These are phyloP conservation scores for Caenorhabditis elegans DNA, from an alignment of 1,140 invertebrate genomes.

Conservation along the genomic window DNA sequence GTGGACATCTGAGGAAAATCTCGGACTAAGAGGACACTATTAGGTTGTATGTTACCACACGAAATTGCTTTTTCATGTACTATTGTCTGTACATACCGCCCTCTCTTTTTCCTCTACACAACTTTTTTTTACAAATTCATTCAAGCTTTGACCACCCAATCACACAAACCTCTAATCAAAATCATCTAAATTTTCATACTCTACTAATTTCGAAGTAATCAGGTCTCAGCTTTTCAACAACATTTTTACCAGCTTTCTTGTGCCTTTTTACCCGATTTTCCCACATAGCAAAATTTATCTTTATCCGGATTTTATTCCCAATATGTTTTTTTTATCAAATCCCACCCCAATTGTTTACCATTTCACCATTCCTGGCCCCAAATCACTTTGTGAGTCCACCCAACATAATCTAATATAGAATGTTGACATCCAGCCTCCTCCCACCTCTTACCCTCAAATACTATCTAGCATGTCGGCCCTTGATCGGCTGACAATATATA, in stretches of 20 bases:
- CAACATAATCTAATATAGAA: constrained; percentile 26
- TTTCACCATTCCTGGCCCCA: neutral
- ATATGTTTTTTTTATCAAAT: too few species aligned
- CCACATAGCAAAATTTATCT: neutral
- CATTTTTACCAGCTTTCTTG: neutral
- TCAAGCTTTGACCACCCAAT: neutral
- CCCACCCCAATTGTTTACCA: neutral
- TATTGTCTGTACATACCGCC: constrained; percentile 3
- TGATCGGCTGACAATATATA: neutral
- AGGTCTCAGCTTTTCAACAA: constrained; percentile 12
- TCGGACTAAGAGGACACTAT: neutral
- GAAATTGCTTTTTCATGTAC: neutral
- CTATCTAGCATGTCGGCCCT: neutral
- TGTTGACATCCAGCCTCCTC: constrained; percentile 1
- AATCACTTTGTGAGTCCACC: neutral
- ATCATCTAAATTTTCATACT: neutral
- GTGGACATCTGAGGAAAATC: constrained; percentile 11
- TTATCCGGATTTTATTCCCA: neutral
- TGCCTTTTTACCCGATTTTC: constrained; percentile 2
- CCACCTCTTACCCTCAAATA: neutral
- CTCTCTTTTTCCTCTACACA: neutral
- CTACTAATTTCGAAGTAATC: constrained; percentile 28
- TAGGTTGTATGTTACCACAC: neutral
- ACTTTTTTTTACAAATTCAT: neutral
- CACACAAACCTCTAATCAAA: constrained; percentile 15